Evolutionary conservation across 1,140 invertebrate species (phyloP), one percentile per base, ranked within the genome.

Genomic region (Subanguina moxae): DNA sequence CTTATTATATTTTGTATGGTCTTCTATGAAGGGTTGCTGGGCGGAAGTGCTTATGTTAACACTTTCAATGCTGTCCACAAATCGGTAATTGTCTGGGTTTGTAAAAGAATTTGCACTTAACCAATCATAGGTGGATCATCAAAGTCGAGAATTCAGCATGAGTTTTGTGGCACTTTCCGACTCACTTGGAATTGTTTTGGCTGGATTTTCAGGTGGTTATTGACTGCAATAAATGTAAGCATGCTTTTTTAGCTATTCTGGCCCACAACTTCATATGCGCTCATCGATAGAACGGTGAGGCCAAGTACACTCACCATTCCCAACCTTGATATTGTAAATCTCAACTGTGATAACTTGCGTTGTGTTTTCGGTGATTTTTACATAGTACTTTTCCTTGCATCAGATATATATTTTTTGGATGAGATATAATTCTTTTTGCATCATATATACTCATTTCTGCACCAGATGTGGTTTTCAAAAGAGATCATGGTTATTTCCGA

Each of bases 21-120:
- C 30, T 59, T 76, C 11, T 76, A 75, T 48, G 74, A 76, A 57
- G 74, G 74, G 27, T 58, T 78, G n/a, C 43, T 76, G 0, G 71
- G 72, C 17, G 74, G 74, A 13, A 19, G 57, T 48, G 72, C 74
- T 48, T 76, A 76, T 62, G 74, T 76, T 7, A 74, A 78, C 38
- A 76, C 74, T 30, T 76, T 76, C 46, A 58, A 45, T 45, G 45
- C 62, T 15, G 46, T 76, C 28, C 74, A 76, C 32, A 70, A 59
- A 63, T 30, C 57, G 61, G 69, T 72, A 27, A 27, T 17, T n/a
- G n/a, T n/a, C n/a, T n/a, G n/a, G n/a, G n/a, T n/a, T n/a, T n/a
- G 25, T 27, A 58, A 66, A 48, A 23, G 21, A 11, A 23, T 21
- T 57, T 57, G 7, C 38, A 19, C 25, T 25, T 19, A 30, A 30